Evolutionary conservation across 1,140 invertebrate species (phyloP).

Genomic region (Scylla paramamosain): DNA sequence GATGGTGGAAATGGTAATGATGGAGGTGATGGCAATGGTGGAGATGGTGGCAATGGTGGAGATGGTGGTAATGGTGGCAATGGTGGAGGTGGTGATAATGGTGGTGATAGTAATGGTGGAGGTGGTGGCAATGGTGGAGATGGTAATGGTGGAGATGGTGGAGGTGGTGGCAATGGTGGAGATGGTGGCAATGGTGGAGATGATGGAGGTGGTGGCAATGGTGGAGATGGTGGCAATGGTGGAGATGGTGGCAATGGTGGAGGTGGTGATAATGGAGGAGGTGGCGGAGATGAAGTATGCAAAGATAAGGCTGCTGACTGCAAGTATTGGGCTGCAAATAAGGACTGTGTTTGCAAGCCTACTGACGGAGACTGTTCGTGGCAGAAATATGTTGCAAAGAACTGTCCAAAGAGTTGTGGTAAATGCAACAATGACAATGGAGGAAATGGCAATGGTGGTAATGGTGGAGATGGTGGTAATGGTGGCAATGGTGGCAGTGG

Average conservation of each 20-base stretch:
- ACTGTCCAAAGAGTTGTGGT: conserved; percentile 36
- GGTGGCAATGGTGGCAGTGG: background rate
- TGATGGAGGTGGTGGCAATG: background rate
- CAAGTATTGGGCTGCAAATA: conserved; percentile 11
- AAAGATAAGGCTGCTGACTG: background rate
- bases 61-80: background rate
- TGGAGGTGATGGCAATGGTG: too few relatives aligned
- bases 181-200: background rate
- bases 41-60: background rate
- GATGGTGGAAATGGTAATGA: background rate
- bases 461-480: background rate
- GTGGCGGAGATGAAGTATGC: background rate
- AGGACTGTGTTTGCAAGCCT: conserved; percentile 61
- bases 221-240: background rate
- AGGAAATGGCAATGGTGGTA: background rate
- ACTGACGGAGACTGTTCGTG: conserved; percentile 62
- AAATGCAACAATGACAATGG: background rate
- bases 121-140: background rate
- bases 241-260: background rate
- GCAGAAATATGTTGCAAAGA: conserved; percentile 32
- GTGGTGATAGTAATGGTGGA: background rate
- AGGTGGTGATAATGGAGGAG: background rate
- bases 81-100: background rate
- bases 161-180: background rate
- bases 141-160: background rate